These are phyloP conservation scores for Semicossyphus pulcher DNA, from an alignment of 2,113 vertebrate genomes.

Conservation along the genomic window DNA sequence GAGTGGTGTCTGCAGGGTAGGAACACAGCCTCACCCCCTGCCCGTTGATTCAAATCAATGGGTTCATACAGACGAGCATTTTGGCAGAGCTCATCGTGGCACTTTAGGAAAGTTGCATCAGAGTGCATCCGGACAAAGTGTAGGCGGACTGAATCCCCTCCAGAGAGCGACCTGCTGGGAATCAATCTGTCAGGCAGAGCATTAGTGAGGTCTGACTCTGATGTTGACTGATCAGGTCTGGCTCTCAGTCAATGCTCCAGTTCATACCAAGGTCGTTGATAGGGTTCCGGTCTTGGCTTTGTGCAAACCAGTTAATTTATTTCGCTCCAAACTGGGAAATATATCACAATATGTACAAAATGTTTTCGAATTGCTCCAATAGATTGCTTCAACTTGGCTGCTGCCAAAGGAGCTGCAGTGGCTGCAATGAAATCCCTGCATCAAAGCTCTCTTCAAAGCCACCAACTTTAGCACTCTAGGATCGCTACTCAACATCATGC, in stretches of 20 bases:
- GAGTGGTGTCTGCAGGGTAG: constrained; percentile 95
- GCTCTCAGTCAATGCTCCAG: neutral
- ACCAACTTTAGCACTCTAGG: too few species aligned
- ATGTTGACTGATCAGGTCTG: neutral
- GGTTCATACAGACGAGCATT: constrained; percentile 12
- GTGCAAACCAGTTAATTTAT: too few species aligned
- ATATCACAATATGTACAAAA: too few species aligned
- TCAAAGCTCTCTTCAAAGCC: too few species aligned
- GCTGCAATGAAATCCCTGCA: too few species aligned
- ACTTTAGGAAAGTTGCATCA: constrained; percentile 1
- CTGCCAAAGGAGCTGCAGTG: too few species aligned
- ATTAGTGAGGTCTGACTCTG: neutral
- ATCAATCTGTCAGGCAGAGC: neutral
- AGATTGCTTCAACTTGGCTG: too few species aligned
- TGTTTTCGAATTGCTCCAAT: too few species aligned
- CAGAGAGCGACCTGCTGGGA: constrained; percentile 1
- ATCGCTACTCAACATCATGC: too few species aligned
- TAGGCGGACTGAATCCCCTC: constrained; percentile 5
- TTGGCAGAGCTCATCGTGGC: constrained; percentile 18
- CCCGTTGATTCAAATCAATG: constrained; percentile 30
- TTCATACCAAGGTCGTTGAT: neutral
- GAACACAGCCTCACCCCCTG: constrained; percentile 47
- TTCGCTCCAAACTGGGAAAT: too few species aligned
- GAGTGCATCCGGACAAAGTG: constrained; percentile 9
- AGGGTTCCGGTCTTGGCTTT: neutral